Evolutionary conservation across 2,113 vertebrate genomes (phyloP), one percentile per base, ranked within the genome.

Genomic region (Pavo muticus): DNA sequence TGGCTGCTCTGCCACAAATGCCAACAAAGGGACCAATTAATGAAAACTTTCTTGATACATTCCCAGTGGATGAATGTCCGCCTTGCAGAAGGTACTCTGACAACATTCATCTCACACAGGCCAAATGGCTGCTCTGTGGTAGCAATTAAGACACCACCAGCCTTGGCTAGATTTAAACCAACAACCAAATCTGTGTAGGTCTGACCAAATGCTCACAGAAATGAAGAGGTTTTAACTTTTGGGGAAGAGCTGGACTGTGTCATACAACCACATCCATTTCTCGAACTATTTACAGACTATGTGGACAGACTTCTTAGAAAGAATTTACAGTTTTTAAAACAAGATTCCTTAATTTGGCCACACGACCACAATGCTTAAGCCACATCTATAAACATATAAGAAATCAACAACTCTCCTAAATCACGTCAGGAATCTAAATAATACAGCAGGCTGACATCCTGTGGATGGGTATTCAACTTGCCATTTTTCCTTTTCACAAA

Each of bases 1-100:
- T 97, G 93, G 96, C 94, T 4, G 86, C 93, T 86, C 83, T 86
- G 76, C 93, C 96, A 93, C 90, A 35, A 95, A 95, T 94, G 85
- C 93, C 94, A 97, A 97, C 96, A 97, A 97, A 95, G 96, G 96
- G 93, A 95, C 96, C 94, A 97, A 97, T 97, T 97, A 97, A 95
- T 91, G 95, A 88, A 96, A 97, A 97, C 96, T 97, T 97, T 94
- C 94, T 91, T 87, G 95, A 94, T 96, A 60, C 94, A 73, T 96
- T 95, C 96, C 96, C 96, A 96, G 94, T 93, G 91, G 96, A 96
- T 96, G 89, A 87, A 95, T 94, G 93, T 87, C 91, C 42, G 96
- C 96, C 87, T 96, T 95, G 96, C 96, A 96, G 96, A 97, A 97
- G 90, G 96, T 78, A 94, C 96, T 88, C 87, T 96, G 91, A 97